Base-by-base conservation (phyloP, 2,797 vertebrate genomes). In the Sebastes flavidus region DNA sequence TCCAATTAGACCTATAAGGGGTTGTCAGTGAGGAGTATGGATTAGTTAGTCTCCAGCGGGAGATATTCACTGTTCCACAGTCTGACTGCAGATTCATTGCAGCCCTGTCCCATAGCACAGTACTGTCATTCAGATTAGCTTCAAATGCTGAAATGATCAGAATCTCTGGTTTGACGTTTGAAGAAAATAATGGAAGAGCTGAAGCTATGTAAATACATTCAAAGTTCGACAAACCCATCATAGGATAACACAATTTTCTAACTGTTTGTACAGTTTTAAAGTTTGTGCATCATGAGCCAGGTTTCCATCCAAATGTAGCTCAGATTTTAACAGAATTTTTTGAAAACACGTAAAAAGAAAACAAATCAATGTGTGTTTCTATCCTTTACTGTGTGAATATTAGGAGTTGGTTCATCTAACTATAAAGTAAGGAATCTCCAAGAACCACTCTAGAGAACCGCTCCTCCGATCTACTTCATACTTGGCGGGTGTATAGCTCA, bases 1-100 rank as follows among this genome's bases (percentile, higher is more conserved):
- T 89, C 81, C 79, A 87, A 79, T 87, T 83, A 81, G 84, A 71
- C 75, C 52, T 71, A 65, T 66, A 69, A 83, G 63, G 69, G 42
- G 29, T 79, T 87, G 38, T 87, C 68, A 90, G 30, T 81, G 75
- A 81, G 49, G 65, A 58, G 67, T 82, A 83, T 82, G 74, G 83
- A 91, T 88, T 75, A 69, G 36, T 63, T 56, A 18, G 58, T 80
- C 18, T 20, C 62, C 42, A 70, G 30, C 32, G 71, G 59, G 83
- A 83, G 42, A 78, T 69, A 84, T 85, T 86, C 49, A 77, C 30
- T 69, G 65, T 80, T 74, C 22, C 78, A 75, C 65, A 63, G 80
- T 74, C 54, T 58, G 49, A 82, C n/a, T 12, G 2, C n/a, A 72
- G 38, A 81, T 71, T 75, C 75, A 80, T 62, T 70, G 32, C 38